Percentiles rank a stretch among this genome's conserved stretches.
These are phyloP conservation scores for Lydus trimaculatus DNA, from an alignment of 2,888 invertebrate species.

Conservation along the genomic window DNA sequence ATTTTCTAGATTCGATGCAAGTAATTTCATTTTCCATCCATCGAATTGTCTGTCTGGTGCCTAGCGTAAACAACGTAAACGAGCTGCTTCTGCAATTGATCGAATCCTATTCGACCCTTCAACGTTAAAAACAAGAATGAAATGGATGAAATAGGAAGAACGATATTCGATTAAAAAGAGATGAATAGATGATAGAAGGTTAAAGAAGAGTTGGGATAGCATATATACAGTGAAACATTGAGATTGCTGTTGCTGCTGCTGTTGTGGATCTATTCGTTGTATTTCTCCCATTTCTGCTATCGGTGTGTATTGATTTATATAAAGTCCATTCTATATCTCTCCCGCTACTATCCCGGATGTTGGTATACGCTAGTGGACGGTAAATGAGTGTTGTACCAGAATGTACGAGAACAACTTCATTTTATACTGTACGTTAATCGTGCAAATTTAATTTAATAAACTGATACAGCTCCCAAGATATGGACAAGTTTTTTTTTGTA, in stretches of 20 bases:
- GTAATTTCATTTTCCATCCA: conserved; percentile 43
- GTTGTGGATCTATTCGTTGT: conserved; percentile 37
- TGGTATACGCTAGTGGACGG: conserved; percentile 9
- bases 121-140: conserved; percentile 50
- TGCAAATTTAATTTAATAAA: conserved; percentile 26
- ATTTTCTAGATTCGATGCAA: conserved; percentile 28
- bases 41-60: conserved; percentile 41
- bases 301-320: conserved; percentile 58
- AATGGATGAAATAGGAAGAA: conserved; percentile 51
- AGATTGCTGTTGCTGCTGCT: conserved; percentile 52
- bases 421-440: conserved; percentile 16
- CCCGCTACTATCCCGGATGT: conserved; percentile 43
- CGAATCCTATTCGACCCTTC: conserved; percentile 56
- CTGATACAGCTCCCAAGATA: background rate
- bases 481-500: conserved; percentile 21
- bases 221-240: conserved; percentile 52
- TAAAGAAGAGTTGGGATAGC: conserved; percentile 36
- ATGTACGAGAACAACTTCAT: no score
- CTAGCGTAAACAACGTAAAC: conserved; percentile 58
- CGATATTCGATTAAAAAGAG: conserved; percentile 30
- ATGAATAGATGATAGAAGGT: conserved; percentile 34
- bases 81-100: conserved; percentile 56
- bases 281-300: conserved; percentile 47
- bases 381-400: background rate
- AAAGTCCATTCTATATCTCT: conserved; percentile 47